A percentile compares a stretch with the other conserved stretches of the same genome.
phyloP scores from a whole-genome alignment of 2,113 vertebrate species.

The Andinoacara biseriatus region DNA sequence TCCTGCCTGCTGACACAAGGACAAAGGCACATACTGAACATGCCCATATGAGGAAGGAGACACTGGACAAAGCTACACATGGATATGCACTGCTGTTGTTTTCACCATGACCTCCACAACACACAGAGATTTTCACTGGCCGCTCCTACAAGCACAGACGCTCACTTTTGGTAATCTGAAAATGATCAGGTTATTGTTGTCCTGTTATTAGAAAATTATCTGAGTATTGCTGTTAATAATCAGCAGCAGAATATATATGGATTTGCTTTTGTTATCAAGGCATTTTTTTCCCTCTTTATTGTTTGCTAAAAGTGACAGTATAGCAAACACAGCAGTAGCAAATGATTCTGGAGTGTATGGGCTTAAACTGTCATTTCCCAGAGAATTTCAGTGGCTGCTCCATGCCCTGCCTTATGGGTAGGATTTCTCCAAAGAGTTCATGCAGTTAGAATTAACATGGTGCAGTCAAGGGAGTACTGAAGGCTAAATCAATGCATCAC shows the following conservation, averaged over 20 bases:
- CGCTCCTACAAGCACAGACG: slow-evolving; percentile 42
- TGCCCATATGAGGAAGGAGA: slow-evolving; percentile 79
- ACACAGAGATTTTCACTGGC: slow-evolving; percentile 71
- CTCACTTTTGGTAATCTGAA: slow-evolving; percentile 51
- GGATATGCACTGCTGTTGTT: slow-evolving; percentile 81
- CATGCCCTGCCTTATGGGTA: slow-evolving; percentile 68
- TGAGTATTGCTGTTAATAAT: slow-evolving; percentile 37
- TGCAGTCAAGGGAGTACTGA: slow-evolving; percentile 76
- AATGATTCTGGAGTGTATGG: slow-evolving; percentile 29
- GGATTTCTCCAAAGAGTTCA: slow-evolving; percentile 75
- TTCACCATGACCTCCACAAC: slow-evolving; percentile 80
- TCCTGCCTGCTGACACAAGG: slow-evolving; percentile 86
- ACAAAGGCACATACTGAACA: slow-evolving; percentile 81
- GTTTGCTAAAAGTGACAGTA: slow-evolving; percentile 2
- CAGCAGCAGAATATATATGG: background rate
- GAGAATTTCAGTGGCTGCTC: slow-evolving; percentile 46
- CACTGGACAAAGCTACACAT: slow-evolving; percentile 78
- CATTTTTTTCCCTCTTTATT: background rate
- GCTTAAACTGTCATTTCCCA: slow-evolving; percentile 65
- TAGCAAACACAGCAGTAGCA: background rate
- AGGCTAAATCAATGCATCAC: slow-evolving; percentile 84
- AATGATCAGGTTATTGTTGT: slow-evolving; percentile 35
- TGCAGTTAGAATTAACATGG: slow-evolving; percentile 74
- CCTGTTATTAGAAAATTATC: slow-evolving; percentile 41
- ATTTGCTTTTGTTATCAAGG: background rate